These are phyloP conservation scores for Ruditapes philippinarum DNA, from an alignment of 1,140 invertebrate genomes.

Conservation along the genomic window DNA sequence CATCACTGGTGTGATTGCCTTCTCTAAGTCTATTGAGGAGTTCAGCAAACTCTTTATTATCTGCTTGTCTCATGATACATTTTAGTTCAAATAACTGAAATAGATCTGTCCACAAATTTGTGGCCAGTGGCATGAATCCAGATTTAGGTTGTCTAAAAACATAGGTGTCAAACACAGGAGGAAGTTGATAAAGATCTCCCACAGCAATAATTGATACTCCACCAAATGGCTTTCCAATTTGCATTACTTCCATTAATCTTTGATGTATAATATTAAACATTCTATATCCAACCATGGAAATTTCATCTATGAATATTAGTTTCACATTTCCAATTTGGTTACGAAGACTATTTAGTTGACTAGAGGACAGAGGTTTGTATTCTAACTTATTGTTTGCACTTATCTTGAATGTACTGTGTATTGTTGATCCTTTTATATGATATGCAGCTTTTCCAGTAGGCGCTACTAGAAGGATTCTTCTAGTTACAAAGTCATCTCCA, in stretches of 20 bases:
- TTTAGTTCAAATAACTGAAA: conserved; percentile 71
- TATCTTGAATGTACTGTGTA: conserved; percentile 62
- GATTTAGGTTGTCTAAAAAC: conserved; percentile 59
- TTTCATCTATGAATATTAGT: conserved; percentile 65
- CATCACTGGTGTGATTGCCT: conserved; percentile 69
- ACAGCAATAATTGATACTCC: conserved; percentile 62
- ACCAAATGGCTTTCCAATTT: conserved; percentile 42
- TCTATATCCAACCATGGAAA: conserved; percentile 66
- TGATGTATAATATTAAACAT: conserved; percentile 59
- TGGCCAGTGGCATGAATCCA: conserved; percentile 62
- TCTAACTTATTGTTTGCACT: conserved; percentile 39
- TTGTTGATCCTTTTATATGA: conserved; percentile 62
- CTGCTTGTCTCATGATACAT: conserved; percentile 70
- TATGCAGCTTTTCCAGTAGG: conserved; percentile 74
- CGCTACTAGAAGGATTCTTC: conserved; percentile 36
- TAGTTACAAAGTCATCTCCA: conserved; percentile 39
- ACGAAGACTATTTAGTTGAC: conserved; percentile 46
- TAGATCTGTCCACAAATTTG: conserved; percentile 68
- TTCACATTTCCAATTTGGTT: conserved; percentile 34
- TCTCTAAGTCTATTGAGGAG: conserved; percentile 71
- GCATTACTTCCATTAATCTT: conserved; percentile 52
- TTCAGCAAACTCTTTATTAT: conserved; percentile 67
- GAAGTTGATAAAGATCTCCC: conserved; percentile 72
- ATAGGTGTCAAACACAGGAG: conserved; percentile 70
- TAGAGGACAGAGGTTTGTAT: conserved; percentile 27